Conservation (phyloP, 2,797 vertebrate species). For the Manis crassicaudata region DNA sequence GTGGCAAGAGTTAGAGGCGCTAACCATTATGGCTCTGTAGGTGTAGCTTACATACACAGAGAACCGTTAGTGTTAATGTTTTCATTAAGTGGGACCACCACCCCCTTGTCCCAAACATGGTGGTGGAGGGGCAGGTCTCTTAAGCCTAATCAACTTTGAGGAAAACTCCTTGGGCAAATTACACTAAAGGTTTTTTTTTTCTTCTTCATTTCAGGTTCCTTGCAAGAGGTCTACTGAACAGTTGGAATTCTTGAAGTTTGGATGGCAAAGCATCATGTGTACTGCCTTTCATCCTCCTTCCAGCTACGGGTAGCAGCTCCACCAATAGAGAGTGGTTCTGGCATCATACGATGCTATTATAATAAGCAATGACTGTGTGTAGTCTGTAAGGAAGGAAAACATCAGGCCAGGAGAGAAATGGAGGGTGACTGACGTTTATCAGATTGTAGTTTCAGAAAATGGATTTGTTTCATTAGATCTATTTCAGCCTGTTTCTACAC, state of each 20-base stretch:
- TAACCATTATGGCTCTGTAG: background rate
- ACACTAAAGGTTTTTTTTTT: background rate
- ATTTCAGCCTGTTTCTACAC: slow-evolving; percentile 40
- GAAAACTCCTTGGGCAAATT: background rate
- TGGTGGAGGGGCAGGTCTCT: background rate
- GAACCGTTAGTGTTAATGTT: background rate
- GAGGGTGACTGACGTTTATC: slow-evolving; percentile 40
- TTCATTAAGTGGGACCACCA: background rate
- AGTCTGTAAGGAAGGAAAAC: slow-evolving; percentile 46
- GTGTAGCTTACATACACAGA: background rate
- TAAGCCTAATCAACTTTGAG: background rate
- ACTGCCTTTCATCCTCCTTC: background rate
- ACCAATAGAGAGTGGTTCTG: background rate
- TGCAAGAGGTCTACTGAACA: background rate
- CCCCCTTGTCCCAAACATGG: background rate
- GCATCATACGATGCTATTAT: background rate
- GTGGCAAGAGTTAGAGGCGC: background rate
- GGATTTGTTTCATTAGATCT: slow-evolving; percentile 70
- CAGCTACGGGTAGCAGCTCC: background rate
- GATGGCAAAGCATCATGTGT: background rate
- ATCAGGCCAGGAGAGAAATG: slow-evolving; percentile 32
- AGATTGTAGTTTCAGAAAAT: slow-evolving; percentile 70
- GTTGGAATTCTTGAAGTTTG: background rate
- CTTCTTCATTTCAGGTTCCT: background rate
- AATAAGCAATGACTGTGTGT: background rate